Conservation (phyloP, 1,140 invertebrate species). For the Leptinotarsa undecemlineata region DNA sequence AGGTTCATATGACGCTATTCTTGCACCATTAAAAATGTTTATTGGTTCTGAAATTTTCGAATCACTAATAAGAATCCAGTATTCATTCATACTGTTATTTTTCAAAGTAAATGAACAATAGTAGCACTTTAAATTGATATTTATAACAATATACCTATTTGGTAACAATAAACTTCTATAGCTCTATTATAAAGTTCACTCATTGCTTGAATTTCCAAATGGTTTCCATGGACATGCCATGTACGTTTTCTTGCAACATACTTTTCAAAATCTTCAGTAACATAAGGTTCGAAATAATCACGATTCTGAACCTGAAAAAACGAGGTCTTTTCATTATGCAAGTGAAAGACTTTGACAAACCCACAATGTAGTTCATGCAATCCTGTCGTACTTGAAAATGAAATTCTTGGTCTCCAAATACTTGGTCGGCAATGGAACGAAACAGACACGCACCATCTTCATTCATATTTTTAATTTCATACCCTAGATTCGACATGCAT, state of each 20-base stretch:
- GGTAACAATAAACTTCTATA: conserved; percentile 92
- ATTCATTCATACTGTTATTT: no score
- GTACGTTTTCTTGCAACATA: conserved; percentile 82
- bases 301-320: conserved; percentile 72
- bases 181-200: conserved; percentile 91
- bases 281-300: conserved; percentile 91
- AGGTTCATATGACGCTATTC: conserved; percentile 74
- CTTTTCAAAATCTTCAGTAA: conserved; percentile 88
- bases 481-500: conserved; percentile 74
- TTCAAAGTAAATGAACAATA: no score
- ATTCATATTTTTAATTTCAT: conserved; percentile 84
- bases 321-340: neutral
- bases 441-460: conserved; percentile 95
- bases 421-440: conserved; percentile 88
- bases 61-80: neutral
- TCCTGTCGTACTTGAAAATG: conserved; percentile 81
- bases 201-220: conserved; percentile 93
- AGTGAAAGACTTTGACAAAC: conserved; percentile 43
- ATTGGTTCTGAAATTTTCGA: conserved; percentile 72
- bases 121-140: conserved; percentile 4
- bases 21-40: conserved; percentile 84
- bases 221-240: conserved; percentile 87
- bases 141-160: conserved; percentile 62
- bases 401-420: conserved; percentile 94
- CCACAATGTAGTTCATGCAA: conserved; percentile 93